Conservation (phyloP, 2,797 vertebrate genomes). For the Danio aesculapii region DNA sequence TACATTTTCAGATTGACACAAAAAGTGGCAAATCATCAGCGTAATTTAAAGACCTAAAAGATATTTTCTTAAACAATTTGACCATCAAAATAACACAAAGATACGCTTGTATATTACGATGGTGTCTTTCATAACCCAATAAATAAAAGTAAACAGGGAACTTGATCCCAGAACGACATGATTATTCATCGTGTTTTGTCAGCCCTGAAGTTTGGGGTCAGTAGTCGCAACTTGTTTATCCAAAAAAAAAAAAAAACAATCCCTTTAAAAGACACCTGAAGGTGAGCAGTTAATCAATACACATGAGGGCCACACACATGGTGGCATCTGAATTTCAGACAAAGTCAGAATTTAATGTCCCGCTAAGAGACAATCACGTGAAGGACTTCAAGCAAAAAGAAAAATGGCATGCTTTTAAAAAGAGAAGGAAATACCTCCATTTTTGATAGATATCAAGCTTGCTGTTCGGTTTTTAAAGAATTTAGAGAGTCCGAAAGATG, state of each 20-base stretch:
- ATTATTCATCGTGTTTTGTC: not conserved
- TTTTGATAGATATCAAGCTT: not conserved
- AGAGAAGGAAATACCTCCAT: not conserved
- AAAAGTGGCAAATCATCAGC: not conserved
- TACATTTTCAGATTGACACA: slow-evolving; percentile 6
- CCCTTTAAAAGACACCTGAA: slow-evolving; percentile 17
- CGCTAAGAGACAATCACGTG: slow-evolving; percentile 36
- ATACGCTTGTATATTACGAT: not conserved
- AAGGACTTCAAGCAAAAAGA: slow-evolving; percentile 27
- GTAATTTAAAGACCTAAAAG: not conserved
- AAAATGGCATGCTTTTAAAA: slow-evolving; percentile 29
- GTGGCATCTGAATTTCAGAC: slow-evolving; percentile 56
- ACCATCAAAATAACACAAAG: not conserved
- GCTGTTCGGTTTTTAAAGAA: not conserved
- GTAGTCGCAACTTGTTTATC: not conserved
- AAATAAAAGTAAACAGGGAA: slow-evolving; percentile 27
- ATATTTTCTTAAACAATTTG: not conserved
- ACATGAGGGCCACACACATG: slow-evolving; percentile 29
- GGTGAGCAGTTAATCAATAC: slow-evolving; percentile 7
- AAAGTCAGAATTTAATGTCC: slow-evolving; percentile 25
- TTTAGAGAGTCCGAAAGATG: not conserved
- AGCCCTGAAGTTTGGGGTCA: not conserved
- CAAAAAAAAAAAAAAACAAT: not conserved
- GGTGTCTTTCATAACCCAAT: not conserved
- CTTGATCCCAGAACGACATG: not conserved